phyloP scores from a whole-genome alignment of 1,140 invertebrate genomes.

The Procambarus virginalis region DNA sequence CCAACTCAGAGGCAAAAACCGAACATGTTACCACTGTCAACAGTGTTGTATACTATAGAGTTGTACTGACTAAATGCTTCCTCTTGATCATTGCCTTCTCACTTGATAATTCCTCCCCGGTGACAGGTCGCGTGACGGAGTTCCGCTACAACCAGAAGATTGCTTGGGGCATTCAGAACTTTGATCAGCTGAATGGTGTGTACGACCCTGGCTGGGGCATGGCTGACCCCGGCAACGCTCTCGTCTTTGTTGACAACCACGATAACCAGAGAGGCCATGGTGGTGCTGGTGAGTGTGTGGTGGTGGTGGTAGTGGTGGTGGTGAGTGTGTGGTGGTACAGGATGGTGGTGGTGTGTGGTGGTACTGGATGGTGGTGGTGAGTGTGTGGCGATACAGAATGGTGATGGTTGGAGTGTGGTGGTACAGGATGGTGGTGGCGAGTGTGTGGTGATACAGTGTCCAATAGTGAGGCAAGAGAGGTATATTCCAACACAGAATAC shows the following conservation, averaged over 20 bases:
- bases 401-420: too few species aligned
- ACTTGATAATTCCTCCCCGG: not conserved
- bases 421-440: too few species aligned
- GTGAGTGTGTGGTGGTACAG: slow-evolving; percentile 34
- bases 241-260: slow-evolving; percentile 74
- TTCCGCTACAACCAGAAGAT: slow-evolving; percentile 82
- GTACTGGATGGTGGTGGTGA: slow-evolving; percentile 71
- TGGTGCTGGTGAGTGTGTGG: slow-evolving; percentile 73
- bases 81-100: too few species aligned
- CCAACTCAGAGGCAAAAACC: too few species aligned
- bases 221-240: slow-evolving; percentile 71
- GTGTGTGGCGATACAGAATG: too few species aligned
- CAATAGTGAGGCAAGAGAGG: too few species aligned
- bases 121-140: slow-evolving; percentile 83
- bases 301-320: too few species aligned
- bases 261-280: slow-evolving; percentile 73
- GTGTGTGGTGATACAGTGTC: slow-evolving; percentile 72
- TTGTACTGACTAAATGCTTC: too few species aligned
- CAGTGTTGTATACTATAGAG: too few species aligned
- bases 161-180: slow-evolving; percentile 64
- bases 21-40: too few species aligned
- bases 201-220: slow-evolving; percentile 73
- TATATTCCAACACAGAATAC: too few species aligned
- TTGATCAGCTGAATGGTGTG: slow-evolving; percentile 71
- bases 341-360: slow-evolving; percentile 71